Base-by-base conservation (phyloP, 2,797 vertebrate species). In the Alosa sapidissima region DNA sequence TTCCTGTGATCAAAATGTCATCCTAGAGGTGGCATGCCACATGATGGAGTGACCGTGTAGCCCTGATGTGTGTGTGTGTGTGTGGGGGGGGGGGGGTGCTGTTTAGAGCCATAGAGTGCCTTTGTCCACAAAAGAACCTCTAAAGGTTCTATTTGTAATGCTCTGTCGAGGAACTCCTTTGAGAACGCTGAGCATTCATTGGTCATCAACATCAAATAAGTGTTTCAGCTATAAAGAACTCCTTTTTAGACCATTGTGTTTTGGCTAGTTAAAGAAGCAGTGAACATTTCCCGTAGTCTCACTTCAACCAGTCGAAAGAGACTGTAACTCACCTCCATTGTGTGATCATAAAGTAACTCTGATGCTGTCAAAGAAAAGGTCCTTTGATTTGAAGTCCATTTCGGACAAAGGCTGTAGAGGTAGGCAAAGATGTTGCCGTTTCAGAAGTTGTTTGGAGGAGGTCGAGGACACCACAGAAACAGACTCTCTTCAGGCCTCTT, bases 1-100 rank as follows among this genome's bases (percentile, higher is more conserved):
- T n/a, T 83, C 33, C 82, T 54, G 51, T 83, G 82, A 54, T 83
- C 72, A 78, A 36, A 45, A 45, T 54, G 36, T 33, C 51, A 83
- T 54, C 19, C 13, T 24, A 21, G 52, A 54, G 52, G 82, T 83
- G 52, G 6, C 52, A 83, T 2, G 52, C 33, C 55, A 21, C 82
- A 78, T 78, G 72, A 78, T 78, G 72, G 41, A 78, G 72, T 78
- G 72, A 78, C 41, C 41, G 36, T 47, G 41, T 2, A 8, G 16
- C 47, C 72, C 41, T 21, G 36, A 16, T 72, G 72, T 28, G 28
- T 28, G 28, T 28, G 28, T 28, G 28, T 28, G 28, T 28, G 28
- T 28, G 28, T n/a, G n/a, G n/a, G n/a, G n/a, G 41, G 41, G 72
- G 41, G 5, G 16, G 3, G 68, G 5, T 4, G 33, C 13, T 3